Percentiles rank a stretch among this genome's conserved stretches.
These are phyloP conservation scores for Lysandra bellargus DNA, from an alignment of 2,888 invertebrate genomes.

Conservation along the genomic window DNA sequence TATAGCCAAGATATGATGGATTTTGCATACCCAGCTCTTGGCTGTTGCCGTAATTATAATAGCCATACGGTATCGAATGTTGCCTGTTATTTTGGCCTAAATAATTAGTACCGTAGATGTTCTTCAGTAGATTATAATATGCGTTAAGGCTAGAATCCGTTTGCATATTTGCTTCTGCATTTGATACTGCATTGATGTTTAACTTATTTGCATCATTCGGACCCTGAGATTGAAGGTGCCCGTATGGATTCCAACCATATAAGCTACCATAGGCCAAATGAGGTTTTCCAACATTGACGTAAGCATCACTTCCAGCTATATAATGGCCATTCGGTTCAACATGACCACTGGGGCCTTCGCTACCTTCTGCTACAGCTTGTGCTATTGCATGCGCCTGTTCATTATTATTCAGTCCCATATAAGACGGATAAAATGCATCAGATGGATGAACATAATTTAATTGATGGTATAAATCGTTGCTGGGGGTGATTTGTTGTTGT, in stretches of 20 bases:
- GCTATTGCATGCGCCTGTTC: background rate
- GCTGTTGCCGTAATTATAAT: background rate
- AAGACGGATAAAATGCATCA: background rate
- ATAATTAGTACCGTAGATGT: background rate
- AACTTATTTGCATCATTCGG: background rate
- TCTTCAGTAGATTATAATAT: conserved; percentile 4
- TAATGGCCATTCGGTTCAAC: background rate
- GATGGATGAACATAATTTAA: background rate
- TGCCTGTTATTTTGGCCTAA: background rate
- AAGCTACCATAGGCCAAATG: background rate
- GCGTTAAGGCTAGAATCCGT: background rate
- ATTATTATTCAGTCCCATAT: background rate
- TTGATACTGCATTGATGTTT: background rate
- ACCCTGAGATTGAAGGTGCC: background rate
- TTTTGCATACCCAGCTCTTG: background rate
- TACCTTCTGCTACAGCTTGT: background rate
- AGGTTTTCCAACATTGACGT: background rate
- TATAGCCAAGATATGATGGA: background rate
- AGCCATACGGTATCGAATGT: background rate
- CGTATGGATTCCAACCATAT: background rate
- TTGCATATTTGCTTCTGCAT: background rate
- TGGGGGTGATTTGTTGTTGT: background rate
- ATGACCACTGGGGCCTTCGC: background rate
- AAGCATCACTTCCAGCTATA: background rate
- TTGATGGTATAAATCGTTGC: background rate